Base-by-base conservation (phyloP, 1,140 invertebrate genomes). In the Drosophila neocordata region DNA sequence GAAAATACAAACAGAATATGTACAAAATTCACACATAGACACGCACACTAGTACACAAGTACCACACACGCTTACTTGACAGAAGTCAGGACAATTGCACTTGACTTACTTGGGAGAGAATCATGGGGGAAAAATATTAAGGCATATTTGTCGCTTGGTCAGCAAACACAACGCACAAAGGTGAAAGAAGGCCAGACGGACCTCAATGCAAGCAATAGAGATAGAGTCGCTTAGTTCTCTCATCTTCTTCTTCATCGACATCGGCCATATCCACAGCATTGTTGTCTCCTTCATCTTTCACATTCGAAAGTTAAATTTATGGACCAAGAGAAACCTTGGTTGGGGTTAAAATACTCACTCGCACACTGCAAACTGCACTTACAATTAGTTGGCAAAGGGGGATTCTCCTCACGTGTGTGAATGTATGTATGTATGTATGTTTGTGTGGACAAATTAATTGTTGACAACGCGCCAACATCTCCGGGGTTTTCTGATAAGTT, bases 91-190 rank as follows among this genome's bases (percentile, higher is more conserved):
- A 76, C 77, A 83, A 83, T 75, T 79, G 79, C 80, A 83, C 74
- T 65, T 72, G 73, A 70, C 69, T 85, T 85, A 64, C 73, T 69
- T 57, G 18, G 13, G n/a, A n/a, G 58, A 13, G 13, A 48, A 15
- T 20, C 34, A 15, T 41, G 13, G 55, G 13, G 55, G 22, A 73
- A 73, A 72, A 82, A 22, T 87, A 85, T 82, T 78, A 82, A 81
- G 78, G 71, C 70, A 85, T 85, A 85, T 82, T 85, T 85, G 65
- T 60, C 67, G 82, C 83, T 82, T 78, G 81, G 81, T 78, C 82
- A 87, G 82, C 74, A 72, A 48, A 69, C 63, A 64, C n/a, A 37
- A 44, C 8, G 51, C 18, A 53, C 34, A 64, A 61, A 64, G 58
- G 24, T 41, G 61, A 44, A 58, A 48, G 62, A 35, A 35, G 44